Base-by-base conservation (phyloP, 2,888 invertebrate genomes). In the Pseudococcus jackbeardsleyi region DNA sequence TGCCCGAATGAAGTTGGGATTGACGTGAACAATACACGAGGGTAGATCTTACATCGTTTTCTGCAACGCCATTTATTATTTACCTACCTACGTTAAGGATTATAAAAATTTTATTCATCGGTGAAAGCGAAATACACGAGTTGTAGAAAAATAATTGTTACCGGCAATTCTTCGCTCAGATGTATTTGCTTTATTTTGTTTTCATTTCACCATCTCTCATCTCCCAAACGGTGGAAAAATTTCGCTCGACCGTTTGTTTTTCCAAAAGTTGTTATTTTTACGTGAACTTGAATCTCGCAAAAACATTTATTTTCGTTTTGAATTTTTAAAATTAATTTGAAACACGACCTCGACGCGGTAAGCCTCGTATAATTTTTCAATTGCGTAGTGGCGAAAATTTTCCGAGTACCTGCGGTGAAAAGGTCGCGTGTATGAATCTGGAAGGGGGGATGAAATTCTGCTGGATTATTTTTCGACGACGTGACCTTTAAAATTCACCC, bases 271-370 rank as follows among this genome's bases (percentile, higher is more conserved):
- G 22, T 64, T 59, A 59, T 59, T 59, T 59, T n/a, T 59, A 59
- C 59, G 59, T 59, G 59, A 59, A 64, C 64, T 64, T 64, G 64
- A 64, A 64, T 3, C 64, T 64, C 17, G 59, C 12, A 6, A 17
- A n/a, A 59, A 50, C 50, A 15, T 64, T 64, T 64, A 22, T 64
- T 64, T 64, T 19, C 19, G 22, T 19, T 19, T 64, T 64, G 64
- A 64, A 64, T 64, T 64, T 64, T 64, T 64, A 22, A 64, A 64
- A 64, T 64, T 64, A 64, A 64, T 64, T 64, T 64, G 19, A 64
- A 64, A 64, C 19, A 19, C 22, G 19, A 64, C 6, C 64, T 64
- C 64, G 64, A 22, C 2, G 22, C 11, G 4, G 46, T 46, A 46
- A 9, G 46, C 12, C 8, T 11, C 46, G 46, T 59, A 7, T 59